These are phyloP conservation scores for Xiphydria camelus DNA, from an alignment of 2,888 invertebrate species.

Conservation along the genomic window DNA sequence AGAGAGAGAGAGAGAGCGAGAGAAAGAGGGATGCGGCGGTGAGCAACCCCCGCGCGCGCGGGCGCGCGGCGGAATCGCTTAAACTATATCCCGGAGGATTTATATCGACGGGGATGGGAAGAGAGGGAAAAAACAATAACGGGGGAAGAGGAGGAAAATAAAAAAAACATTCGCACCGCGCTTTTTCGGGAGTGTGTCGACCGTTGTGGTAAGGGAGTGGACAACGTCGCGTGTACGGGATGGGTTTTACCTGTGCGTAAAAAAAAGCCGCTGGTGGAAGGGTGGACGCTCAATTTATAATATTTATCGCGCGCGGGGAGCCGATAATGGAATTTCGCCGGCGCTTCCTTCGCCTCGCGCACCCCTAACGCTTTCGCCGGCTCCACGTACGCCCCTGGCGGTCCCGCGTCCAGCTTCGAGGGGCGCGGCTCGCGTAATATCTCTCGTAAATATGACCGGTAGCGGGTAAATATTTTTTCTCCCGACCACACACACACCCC, in stretches of 20 bases:
- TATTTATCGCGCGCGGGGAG: conserved; percentile 52
- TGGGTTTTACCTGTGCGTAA: too few species aligned
- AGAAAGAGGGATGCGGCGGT: too few species aligned
- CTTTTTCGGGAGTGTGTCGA: too few species aligned
- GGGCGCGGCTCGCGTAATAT: conserved; percentile 21
- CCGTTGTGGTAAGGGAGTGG: too few species aligned
- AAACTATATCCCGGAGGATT: conserved; percentile 46
- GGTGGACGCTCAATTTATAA: conserved; percentile 48
- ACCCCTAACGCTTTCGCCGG: background rate
- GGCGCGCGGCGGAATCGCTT: conserved; percentile 45
- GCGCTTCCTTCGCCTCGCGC: conserved; percentile 1
- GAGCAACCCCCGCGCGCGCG: conserved; percentile 16
- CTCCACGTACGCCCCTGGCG: background rate
- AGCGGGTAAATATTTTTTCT: conserved; percentile 10
- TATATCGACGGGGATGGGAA: conserved; percentile 32
- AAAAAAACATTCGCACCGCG: conserved; percentile 3
- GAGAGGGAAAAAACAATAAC: conserved; percentile 11
- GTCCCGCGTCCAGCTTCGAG: conserved; percentile 30
- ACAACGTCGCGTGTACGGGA: too few species aligned
- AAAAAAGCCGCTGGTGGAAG: too few species aligned
- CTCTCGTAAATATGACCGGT: conserved; percentile 26
- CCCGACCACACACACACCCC: background rate
- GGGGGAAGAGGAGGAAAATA: conserved; percentile 12
- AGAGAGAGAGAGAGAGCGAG: too few species aligned
- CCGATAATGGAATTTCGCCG: conserved; percentile 52